Evolutionary conservation across 2,113 vertebrate species (phyloP).

Genomic region (Brienomyrus brachyistius): DNA sequence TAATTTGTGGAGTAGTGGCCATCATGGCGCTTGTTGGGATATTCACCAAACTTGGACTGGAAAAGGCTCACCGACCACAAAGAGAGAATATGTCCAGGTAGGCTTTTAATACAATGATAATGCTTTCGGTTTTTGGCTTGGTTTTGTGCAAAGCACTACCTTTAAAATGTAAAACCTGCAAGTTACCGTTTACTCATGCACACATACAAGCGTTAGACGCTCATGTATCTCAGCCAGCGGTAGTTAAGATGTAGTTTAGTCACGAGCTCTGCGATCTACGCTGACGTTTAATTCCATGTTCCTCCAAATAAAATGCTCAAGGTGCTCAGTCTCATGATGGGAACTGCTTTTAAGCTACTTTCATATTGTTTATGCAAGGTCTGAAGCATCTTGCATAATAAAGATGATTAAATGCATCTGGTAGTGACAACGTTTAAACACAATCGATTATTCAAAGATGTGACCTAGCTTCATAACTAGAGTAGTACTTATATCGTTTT

Average conservation of each 20-base stretch:
- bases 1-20: slow-evolving; percentile 97
- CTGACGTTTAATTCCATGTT: neutral
- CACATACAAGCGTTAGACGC: neutral
- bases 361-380: neutral
- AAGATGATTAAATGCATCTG: neutral
- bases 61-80: slow-evolving; percentile 95
- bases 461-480: neutral
- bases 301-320: neutral
- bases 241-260: neutral
- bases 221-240: neutral
- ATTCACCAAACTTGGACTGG: slow-evolving; percentile 96
- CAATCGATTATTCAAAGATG: neutral
- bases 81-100: slow-evolving; percentile 97
- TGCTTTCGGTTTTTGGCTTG: neutral
- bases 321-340: neutral
- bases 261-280: neutral
- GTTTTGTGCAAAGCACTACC: neutral
- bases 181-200: neutral
- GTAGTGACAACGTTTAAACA: neutral
- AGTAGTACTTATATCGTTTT: neutral
- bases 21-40: slow-evolving; percentile 99
- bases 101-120: slow-evolving; percentile 20
- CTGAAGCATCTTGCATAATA: neutral
- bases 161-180: neutral
- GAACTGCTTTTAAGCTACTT: neutral